Evolutionary conservation across 2,113 vertebrate species (phyloP).

Genomic region (Esox niger): DNA sequence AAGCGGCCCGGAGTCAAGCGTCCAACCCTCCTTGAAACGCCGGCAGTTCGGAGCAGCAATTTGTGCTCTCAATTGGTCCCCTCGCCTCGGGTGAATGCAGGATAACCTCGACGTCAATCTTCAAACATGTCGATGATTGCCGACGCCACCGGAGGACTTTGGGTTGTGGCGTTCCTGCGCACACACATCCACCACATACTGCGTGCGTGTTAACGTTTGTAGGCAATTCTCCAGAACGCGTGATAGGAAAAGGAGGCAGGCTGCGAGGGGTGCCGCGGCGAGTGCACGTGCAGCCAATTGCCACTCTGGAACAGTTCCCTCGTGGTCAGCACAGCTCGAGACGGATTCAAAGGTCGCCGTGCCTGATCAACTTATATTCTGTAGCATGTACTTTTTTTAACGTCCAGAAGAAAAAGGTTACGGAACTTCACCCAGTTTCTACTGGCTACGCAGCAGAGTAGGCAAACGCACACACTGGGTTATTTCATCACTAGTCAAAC

Average conservation of each 20-base stretch:
- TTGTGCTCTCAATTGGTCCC: not conserved
- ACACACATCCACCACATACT: conserved; percentile 34
- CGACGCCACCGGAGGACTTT: conserved; percentile 37
- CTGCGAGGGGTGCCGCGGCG: not conserved
- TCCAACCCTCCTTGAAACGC: conserved; percentile 1
- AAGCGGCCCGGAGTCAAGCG: not conserved
- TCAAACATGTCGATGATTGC: conserved; percentile 47
- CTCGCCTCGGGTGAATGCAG: conserved; percentile 5
- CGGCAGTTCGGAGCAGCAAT: not conserved
- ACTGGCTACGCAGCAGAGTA: not conserved
- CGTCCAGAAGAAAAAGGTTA: not conserved
- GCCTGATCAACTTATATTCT: not conserved
- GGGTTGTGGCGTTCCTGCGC: conserved; percentile 28
- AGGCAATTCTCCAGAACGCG: not conserved
- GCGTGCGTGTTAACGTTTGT: conserved; percentile 13
- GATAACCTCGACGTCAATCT: conserved; percentile 56
- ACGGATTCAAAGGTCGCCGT: conserved; percentile 44
- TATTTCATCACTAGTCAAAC: conserved; percentile 9
- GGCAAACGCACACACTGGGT: not conserved
- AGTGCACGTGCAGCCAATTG: conserved; percentile 62
- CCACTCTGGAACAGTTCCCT: conserved; percentile 56
- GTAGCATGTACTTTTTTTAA: no score
- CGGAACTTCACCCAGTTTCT: no score
- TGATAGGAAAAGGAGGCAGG: not conserved
- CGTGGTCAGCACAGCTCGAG: not conserved